Evolutionary conservation across 2,113 vertebrate genomes (phyloP).

Genomic region (Monopterus albus): DNA sequence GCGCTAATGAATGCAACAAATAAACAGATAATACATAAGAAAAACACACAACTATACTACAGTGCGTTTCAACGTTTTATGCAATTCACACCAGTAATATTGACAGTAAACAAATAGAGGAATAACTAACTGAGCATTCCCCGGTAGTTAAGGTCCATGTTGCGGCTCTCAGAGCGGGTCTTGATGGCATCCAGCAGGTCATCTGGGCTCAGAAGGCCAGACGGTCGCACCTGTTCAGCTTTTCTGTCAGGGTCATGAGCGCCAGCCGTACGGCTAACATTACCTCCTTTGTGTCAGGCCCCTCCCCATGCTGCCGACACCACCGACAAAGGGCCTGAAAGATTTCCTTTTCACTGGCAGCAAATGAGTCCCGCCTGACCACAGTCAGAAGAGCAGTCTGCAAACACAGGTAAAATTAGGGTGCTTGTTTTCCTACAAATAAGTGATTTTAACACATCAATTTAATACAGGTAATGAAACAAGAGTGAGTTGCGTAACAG

Average conservation of each 20-base stretch:
- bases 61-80: too few species aligned
- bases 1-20: not conserved
- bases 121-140: slow-evolving; percentile 93
- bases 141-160: slow-evolving; percentile 98
- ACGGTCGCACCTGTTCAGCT: slow-evolving; percentile 94
- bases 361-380: slow-evolving; percentile 93
- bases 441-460: too few species aligned
- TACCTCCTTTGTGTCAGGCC: slow-evolving; percentile 85
- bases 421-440: too few species aligned
- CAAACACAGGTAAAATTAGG: too few species aligned
- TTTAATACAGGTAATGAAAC: too few species aligned
- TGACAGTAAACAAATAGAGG: not conserved
- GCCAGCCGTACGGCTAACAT: slow-evolving; percentile 95
- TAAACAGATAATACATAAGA: not conserved
- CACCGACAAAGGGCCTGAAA: slow-evolving; percentile 94
- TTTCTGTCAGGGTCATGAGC: slow-evolving; percentile 95
- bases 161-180: slow-evolving; percentile 94
- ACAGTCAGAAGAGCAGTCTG: slow-evolving; percentile 92
- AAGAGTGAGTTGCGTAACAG: too few species aligned
- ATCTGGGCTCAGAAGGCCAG: slow-evolving; percentile 91
- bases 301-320: slow-evolving; percentile 93
- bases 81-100: not conserved
- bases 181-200: slow-evolving; percentile 98
- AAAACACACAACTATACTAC: too few species aligned
- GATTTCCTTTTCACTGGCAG: slow-evolving; percentile 95